These are phyloP conservation scores for Hippocampus barbouri DNA, from an alignment of 2,113 vertebrate genomes.

Conservation along the genomic window DNA sequence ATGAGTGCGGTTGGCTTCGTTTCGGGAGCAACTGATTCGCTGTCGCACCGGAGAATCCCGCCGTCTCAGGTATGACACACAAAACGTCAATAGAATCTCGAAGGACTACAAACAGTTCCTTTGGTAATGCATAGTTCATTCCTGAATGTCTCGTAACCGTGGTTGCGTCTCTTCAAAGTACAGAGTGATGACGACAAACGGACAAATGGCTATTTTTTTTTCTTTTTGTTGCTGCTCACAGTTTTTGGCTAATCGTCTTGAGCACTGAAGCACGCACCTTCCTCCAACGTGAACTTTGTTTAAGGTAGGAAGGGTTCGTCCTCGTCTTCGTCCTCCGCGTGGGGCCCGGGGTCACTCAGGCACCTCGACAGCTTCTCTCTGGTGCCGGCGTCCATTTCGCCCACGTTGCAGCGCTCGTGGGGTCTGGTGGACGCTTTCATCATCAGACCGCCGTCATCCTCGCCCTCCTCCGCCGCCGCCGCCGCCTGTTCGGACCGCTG, in stretches of 20 bases:
- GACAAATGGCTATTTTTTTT: slow-evolving; percentile 56
- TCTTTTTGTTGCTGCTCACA: slow-evolving; percentile 14
- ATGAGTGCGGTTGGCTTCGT: background rate
- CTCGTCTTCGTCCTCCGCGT: slow-evolving; percentile 82
- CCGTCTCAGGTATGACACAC: background rate
- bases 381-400: slow-evolving; percentile 70
- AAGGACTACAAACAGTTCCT: slow-evolving; percentile 34
- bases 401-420: slow-evolving; percentile 47
- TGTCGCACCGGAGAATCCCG: background rate
- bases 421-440: slow-evolving; percentile 73
- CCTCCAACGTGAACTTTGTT: slow-evolving; percentile 11
- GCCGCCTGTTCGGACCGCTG: slow-evolving; percentile 38
- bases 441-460: slow-evolving; percentile 75
- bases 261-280: background rate
- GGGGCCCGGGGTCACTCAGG: slow-evolving; percentile 92
- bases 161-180: slow-evolving; percentile 36
- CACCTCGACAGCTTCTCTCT: slow-evolving; percentile 85
- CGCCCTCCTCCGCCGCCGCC: slow-evolving; percentile 44
- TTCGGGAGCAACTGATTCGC: background rate
- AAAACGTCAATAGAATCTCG: background rate
- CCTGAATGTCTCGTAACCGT: slow-evolving; percentile 30
- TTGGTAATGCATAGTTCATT: slow-evolving; percentile 79
- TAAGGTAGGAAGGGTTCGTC: slow-evolving; percentile 86
- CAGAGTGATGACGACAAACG: slow-evolving; percentile 39
- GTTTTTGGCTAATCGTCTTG: slow-evolving; percentile 47